Conservation (phyloP, 2,888 invertebrate species). For the Agrotis puta region DNA sequence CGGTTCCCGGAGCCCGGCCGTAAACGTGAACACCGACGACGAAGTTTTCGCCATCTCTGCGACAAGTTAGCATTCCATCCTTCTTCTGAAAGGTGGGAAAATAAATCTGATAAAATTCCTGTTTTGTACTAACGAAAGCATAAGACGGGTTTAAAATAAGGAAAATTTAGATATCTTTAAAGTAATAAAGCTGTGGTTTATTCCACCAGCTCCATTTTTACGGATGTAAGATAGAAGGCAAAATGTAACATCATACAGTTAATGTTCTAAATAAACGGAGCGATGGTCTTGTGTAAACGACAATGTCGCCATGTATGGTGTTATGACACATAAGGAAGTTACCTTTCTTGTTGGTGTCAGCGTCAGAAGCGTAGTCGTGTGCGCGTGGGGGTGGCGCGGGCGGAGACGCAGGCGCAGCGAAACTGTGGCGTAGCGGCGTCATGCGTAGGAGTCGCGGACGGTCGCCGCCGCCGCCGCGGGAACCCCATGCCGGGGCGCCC, state of each 20-base stretch:
- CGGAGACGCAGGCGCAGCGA: constrained; percentile 89
- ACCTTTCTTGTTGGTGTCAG: constrained; percentile 92
- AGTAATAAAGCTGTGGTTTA: not conserved
- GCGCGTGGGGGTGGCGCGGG: constrained; percentile 83
- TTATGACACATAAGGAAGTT: constrained; percentile 58
- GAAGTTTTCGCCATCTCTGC: constrained; percentile 94
- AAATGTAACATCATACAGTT: constrained; percentile 37
- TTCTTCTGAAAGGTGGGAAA: constrained; percentile 90
- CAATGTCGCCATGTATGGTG: constrained; percentile 28
- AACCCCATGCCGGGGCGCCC: constrained; percentile 89
- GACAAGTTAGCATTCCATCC: constrained; percentile 94
- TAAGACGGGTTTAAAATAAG: not conserved
- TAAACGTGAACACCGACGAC: constrained; percentile 93
- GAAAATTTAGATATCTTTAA: not conserved
- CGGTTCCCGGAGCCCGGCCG: constrained; percentile 92
- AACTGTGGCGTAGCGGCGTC: constrained; percentile 91
- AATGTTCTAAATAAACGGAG: constrained; percentile 42
- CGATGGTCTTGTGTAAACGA: constrained; percentile 29
- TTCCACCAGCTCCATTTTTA: not conserved
- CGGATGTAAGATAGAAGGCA: constrained; percentile 8
- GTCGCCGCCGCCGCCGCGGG: constrained; percentile 87
- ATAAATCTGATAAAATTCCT: constrained; percentile 7
- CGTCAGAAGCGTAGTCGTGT: constrained; percentile 91
- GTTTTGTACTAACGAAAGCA: not conserved
- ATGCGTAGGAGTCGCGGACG: constrained; percentile 91